phyloP scores from a whole-genome alignment of 1,140 invertebrate species.

The Babylonia areolata region DNA sequence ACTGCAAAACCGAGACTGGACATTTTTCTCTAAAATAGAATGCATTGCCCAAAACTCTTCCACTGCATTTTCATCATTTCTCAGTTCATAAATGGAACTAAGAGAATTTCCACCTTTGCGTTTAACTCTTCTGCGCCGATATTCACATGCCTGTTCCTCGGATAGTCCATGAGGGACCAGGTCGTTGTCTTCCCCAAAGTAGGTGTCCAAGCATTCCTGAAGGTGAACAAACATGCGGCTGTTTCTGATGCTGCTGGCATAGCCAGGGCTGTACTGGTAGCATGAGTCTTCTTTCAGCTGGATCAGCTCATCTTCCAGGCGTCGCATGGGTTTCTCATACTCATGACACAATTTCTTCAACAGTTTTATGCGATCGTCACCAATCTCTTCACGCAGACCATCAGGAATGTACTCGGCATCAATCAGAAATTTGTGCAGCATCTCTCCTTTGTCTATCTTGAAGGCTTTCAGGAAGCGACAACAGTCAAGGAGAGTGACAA shows the following conservation, averaged over 20 bases:
- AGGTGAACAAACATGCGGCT: conserved; percentile 41
- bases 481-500: conserved; percentile 35
- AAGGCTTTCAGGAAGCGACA: conserved; percentile 28
- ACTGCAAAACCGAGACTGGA: conserved; percentile 25
- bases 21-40: conserved; percentile 33
- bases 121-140: conserved; percentile 34
- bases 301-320: conserved; percentile 48
- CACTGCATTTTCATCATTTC: conserved; percentile 67
- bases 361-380: conserved; percentile 12
- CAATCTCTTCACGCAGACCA: conserved; percentile 15
- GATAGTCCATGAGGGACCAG: conserved; percentile 23
- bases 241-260: conserved; percentile 23
- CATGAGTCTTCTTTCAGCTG: conserved; percentile 44
- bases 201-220: conserved; percentile 45
- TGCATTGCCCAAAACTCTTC: conserved; percentile 20
- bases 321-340: conserved; percentile 42
- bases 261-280: conserved; percentile 23
- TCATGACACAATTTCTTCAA: conserved; percentile 39
- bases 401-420: conserved; percentile 32
- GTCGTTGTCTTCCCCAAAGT: conserved; percentile 47
- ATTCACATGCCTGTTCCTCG: conserved; percentile 39
- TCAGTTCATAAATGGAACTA: conserved; percentile 20
- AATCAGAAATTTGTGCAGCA: conserved; percentile 46
- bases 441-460: conserved; percentile 30
- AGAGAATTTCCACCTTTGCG: conserved; percentile 44